These are phyloP conservation scores for Drosophila leontia DNA, from an alignment of 1,140 invertebrate genomes.

Conservation along the genomic window DNA sequence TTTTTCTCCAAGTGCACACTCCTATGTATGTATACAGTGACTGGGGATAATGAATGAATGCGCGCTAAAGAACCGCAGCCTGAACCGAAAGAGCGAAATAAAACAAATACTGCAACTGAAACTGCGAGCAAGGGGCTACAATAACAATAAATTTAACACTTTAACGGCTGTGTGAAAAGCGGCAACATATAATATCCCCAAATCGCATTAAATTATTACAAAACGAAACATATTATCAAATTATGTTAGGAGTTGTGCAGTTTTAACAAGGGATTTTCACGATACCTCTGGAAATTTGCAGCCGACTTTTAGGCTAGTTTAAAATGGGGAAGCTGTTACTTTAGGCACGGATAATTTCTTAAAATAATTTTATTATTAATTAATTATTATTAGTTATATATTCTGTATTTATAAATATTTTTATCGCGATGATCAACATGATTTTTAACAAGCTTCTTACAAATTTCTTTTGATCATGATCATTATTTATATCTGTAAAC, in stretches of 20 bases:
- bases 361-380: neutral
- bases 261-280: constrained; percentile 9
- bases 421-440: too few species aligned
- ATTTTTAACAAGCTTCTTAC: too few species aligned
- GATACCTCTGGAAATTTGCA: neutral
- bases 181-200: constrained; percentile 15
- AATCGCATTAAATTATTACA: constrained; percentile 47
- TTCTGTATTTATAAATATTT: neutral
- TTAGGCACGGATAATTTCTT: too few species aligned
- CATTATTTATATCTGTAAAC: neutral
- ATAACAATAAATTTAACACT: constrained; percentile 81
- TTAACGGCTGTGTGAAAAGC: constrained; percentile 68
- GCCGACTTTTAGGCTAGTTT: constrained; percentile 16
- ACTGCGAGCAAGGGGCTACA: constrained; percentile 43
- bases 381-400: too few species aligned
- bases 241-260: neutral
- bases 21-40: constrained; percentile 21
- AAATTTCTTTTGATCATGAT: too few species aligned
- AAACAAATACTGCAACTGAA: constrained; percentile 75
- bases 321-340: too few species aligned
- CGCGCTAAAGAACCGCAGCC: constrained; percentile 76
- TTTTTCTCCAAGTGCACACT: neutral
- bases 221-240: constrained; percentile 31
- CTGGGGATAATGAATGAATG: constrained; percentile 76
- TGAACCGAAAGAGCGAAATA: constrained; percentile 60